Conservation (phyloP, 2,113 vertebrate genomes). For the Lethenteron camtschaticum region DNA sequence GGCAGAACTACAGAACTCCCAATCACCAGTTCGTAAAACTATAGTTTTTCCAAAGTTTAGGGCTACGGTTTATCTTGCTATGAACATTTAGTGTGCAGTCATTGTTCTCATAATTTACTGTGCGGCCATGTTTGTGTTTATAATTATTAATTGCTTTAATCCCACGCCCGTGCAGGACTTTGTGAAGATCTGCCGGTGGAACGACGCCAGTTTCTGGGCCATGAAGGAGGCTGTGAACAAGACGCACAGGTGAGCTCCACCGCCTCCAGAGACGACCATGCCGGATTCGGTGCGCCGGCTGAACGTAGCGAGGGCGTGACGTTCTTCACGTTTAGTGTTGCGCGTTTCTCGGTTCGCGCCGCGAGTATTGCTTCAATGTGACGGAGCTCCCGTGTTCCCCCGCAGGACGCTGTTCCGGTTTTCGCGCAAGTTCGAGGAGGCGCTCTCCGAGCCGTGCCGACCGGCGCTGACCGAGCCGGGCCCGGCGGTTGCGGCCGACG, state of each 20-base stretch:
- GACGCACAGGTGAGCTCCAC: conserved; percentile 55
- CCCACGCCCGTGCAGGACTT: conserved; percentile 41
- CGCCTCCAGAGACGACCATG: no score
- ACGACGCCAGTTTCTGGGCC: conserved; percentile 90
- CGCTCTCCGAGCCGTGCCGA: conserved; percentile 34
- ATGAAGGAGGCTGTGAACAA: conserved; percentile 90
- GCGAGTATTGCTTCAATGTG: no score
- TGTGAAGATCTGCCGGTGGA: conserved; percentile 91
- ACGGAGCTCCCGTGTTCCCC: background rate
- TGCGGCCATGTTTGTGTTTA: background rate
- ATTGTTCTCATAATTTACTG: no score
- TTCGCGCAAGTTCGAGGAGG: conserved; percentile 64
- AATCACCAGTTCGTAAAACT: no score
- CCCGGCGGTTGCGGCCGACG: conserved; percentile 13
- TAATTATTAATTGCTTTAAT: background rate
- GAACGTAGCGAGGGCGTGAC: no score
- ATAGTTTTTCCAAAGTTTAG: no score
- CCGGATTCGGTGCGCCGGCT: no score
- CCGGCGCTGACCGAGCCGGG: conserved; percentile 45
- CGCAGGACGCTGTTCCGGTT: conserved; percentile 81
- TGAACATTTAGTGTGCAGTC: no score
- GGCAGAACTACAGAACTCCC: no score
- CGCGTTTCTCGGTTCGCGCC: no score
- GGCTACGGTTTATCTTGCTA: no score
- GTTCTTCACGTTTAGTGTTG: no score